These are phyloP conservation scores for Tangara arthus DNA, from an alignment of 2,797 vertebrate species.

Conservation along the genomic window DNA sequence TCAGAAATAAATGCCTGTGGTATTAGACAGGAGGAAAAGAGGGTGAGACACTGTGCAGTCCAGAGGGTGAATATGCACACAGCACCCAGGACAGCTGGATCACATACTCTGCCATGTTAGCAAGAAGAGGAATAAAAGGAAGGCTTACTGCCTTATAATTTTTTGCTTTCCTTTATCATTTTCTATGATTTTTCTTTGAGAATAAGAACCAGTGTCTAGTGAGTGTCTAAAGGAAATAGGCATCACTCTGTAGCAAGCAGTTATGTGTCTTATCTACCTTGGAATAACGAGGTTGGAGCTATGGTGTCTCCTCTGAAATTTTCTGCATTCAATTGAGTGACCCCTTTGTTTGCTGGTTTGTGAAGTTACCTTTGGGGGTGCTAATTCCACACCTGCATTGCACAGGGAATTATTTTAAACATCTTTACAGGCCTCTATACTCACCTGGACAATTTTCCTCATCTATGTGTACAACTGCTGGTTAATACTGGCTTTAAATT, in stretches of 20 bases:
- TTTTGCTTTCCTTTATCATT: not conserved
- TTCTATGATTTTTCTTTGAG: not conserved
- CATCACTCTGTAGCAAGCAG: not conserved
- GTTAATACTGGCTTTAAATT: not conserved
- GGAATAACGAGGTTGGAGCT: not conserved
- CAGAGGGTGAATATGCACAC: too few species aligned
- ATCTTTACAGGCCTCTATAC: not conserved
- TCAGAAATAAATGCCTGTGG: too few species aligned
- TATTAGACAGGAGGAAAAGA: too few species aligned
- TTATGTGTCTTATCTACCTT: not conserved
- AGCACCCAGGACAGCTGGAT: too few species aligned
- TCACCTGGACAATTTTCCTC: not conserved
- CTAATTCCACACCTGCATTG: not conserved
- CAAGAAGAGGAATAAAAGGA: not conserved
- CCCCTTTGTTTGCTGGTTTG: not conserved
- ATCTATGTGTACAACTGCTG: not conserved
- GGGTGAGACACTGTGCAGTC: too few species aligned
- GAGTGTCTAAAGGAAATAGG: not conserved
- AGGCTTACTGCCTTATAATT: not conserved
- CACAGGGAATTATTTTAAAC: not conserved
- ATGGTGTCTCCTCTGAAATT: not conserved
- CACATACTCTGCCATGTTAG: fast-evolving
- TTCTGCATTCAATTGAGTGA: not conserved
- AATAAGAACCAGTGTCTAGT: not conserved
- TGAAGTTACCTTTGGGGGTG: not conserved